Base-by-base conservation (phyloP, 2,797 vertebrate genomes). In the Chaetodon trifasciatus region DNA sequence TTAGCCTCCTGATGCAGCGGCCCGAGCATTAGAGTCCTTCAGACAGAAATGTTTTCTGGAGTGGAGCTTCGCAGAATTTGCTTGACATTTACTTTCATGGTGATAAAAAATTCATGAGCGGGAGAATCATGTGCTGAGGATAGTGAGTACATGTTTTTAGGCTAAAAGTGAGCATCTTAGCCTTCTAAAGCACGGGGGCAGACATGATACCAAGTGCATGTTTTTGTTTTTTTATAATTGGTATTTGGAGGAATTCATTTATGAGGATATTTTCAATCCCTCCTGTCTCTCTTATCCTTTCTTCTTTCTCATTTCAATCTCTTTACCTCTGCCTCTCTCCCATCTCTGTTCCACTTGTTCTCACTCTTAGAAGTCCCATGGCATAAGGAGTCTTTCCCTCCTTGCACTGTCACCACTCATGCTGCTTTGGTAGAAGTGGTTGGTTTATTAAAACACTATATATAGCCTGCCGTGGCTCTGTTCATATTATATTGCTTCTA, bases 381-480 rank as follows among this genome's bases (percentile, higher is more conserved):
- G 49, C 66, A 74, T 52, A 2, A 40, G 42, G 28, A 55, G 37
- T 13, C 17, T 39, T 44, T 49, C 8, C 67, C 46, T 73, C 21
- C 16, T 49, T 5, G 57, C 23, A 28, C 11, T 40, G 17, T 53
- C 19, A 24, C 67, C 44, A 47, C 40, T 71, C 66, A 9, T 15
- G n/a, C 60, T 49, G 55, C 35, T 78, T 61, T 42, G 42, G 64
- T 21, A 50, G n/a, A 76, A 68, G 55, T 23, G 52, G 58, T 39
- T 24, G 15, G 32, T 79, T 81, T 81, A 69, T 76, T 74, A 50
- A 80, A 85, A 81, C 28, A 50, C 58, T 61, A 21, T 57, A 21
- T 65, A 74, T 62, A 23, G 44, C 17, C 21, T 13, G 24, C 35
- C 53, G 21, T 4, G 73, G 17, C 65, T 71, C 47, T 46, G 4